Conservation (phyloP, 2,888 invertebrate species). For the Oscheius onirici region DNA sequence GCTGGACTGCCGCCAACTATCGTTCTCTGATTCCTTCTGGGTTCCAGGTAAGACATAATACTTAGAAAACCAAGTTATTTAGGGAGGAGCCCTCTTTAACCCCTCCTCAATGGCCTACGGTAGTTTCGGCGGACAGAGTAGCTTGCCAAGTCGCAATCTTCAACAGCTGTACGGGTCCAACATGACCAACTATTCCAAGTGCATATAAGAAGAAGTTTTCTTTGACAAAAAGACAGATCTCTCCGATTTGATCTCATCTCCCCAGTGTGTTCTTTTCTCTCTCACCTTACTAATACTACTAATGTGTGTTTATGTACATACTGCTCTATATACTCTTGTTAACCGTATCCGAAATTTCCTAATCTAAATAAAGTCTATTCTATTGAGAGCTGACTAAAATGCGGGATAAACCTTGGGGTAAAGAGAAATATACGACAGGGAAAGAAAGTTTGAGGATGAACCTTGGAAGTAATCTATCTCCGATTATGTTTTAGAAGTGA, state of each 20-base stretch:
- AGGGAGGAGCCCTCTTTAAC: slow-evolving; percentile 28
- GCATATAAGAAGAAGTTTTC: neutral
- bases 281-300: neutral
- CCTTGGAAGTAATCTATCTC: no score
- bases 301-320: neutral
- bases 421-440: no score
- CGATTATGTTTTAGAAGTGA: no score
- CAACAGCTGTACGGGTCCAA: slow-evolving; percentile 33
- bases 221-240: neutral
- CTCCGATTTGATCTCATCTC: neutral
- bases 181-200: slow-evolving; percentile 34
- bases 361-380: no score
- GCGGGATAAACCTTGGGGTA: no score
- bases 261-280: neutral
- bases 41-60: slow-evolving; percentile 54
- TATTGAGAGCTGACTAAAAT: no score
- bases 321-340: neutral
- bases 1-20: slow-evolving; percentile 62
- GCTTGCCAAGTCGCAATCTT: slow-evolving; percentile 21
- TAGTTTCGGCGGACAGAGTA: slow-evolving; percentile 13
- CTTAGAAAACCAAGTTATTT: neutral
- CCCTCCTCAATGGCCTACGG: slow-evolving; percentile 33
- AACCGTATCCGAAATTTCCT: no score
- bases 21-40: slow-evolving; percentile 63
- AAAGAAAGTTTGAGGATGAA: no score